phyloP scores from a whole-genome alignment of 2,113 vertebrate genomes.

The Benitochromis conjunctus region DNA sequence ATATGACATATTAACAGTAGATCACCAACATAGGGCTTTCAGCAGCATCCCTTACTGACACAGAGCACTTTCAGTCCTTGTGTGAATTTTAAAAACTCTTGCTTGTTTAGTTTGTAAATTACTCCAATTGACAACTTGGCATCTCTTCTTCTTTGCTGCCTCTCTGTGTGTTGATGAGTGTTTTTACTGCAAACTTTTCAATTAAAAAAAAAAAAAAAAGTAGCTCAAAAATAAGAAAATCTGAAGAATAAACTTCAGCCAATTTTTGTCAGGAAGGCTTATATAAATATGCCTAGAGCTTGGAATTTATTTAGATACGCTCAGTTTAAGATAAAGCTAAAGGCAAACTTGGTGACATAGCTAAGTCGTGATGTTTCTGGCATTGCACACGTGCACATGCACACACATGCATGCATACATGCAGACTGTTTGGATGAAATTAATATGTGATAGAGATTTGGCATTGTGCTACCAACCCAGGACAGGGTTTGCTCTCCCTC shows the following conservation, averaged over 20 bases:
- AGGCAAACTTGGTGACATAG: constrained; percentile 24
- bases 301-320: constrained; percentile 54
- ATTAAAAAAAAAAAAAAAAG: not conserved
- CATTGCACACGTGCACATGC: not conserved
- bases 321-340: constrained; percentile 49
- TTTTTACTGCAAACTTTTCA: constrained; percentile 25
- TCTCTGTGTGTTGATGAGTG: not conserved
- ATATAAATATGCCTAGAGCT: constrained; percentile 50
- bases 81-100: not conserved
- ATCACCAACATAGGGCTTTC: not conserved
- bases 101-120: not conserved
- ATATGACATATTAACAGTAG: not conserved
- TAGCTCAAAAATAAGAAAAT: constrained; percentile 37
- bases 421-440: constrained; percentile 37
- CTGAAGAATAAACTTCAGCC: constrained; percentile 21
- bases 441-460: constrained; percentile 47
- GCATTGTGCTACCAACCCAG: constrained; percentile 38
- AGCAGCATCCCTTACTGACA: not conserved
- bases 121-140: not conserved
- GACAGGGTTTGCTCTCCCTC: constrained; percentile 35
- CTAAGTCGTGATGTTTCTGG: constrained; percentile 21
- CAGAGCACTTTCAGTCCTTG: not conserved
- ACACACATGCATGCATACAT: not conserved
- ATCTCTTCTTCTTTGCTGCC: not conserved
- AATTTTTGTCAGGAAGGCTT: constrained; percentile 47